Evolutionary conservation across 2,797 vertebrate species (phyloP).

Genomic region (Gymnoscopelus braueri): DNA sequence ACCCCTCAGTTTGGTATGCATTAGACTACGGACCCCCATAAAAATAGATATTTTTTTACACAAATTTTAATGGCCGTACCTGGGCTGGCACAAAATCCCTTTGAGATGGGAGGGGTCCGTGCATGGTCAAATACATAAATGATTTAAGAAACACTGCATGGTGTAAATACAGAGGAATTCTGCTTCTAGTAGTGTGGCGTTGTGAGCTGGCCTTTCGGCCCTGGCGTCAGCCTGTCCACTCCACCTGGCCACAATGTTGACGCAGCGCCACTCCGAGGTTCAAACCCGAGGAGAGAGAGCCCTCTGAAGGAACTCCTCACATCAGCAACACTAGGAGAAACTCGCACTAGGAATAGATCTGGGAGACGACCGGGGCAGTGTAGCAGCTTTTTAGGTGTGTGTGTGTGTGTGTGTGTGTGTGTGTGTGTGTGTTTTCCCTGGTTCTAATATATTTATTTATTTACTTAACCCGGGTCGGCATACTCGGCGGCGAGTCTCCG

Average conservation of each 20-base stretch:
- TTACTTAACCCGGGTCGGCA: constrained; percentile 43
- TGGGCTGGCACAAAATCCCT: too few relatives aligned
- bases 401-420: neutral
- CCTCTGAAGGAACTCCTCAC: constrained; percentile 49
- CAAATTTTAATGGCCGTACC: too few relatives aligned
- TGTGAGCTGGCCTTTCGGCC: neutral
- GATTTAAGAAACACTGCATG: too few relatives aligned
- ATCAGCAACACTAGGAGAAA: constrained; percentile 28
- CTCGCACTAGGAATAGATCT: constrained; percentile 40
- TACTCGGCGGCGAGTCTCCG: constrained; percentile 27
- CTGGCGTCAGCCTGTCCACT: constrained; percentile 52
- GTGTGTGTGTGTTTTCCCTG: neutral
- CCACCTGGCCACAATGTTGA: constrained; percentile 69
- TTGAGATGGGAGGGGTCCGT: too few relatives aligned
- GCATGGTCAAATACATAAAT: too few relatives aligned
- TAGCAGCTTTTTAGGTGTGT: constrained; percentile 43
- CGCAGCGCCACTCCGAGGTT: constrained; percentile 47
- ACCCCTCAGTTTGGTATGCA: too few relatives aligned
- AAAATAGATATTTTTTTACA: too few relatives aligned
- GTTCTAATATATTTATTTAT: constrained; percentile 41
- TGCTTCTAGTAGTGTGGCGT: constrained; percentile 24
- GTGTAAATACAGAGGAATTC: neutral
- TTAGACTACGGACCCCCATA: too few relatives aligned
- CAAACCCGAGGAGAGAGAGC: constrained; percentile 12
- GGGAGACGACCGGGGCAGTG: constrained; percentile 18